Percentiles rank a stretch among this genome's conserved stretches.
These are phyloP conservation scores for Aldabrachelys gigantea DNA, from an alignment of 2,113 vertebrate species.

Conservation along the genomic window DNA sequence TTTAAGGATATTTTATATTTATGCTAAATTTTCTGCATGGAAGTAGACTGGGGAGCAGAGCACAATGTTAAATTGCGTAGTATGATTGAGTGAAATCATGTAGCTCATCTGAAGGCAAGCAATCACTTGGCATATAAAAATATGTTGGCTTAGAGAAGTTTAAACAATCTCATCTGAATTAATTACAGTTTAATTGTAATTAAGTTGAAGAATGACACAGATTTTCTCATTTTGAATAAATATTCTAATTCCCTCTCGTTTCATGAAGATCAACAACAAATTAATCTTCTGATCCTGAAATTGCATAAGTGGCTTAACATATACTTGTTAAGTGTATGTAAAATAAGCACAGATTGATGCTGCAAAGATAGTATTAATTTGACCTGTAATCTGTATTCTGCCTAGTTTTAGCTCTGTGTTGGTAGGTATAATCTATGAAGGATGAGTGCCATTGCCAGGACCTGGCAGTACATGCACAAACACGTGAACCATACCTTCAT, in stretches of 20 bases:
- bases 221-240: no score
- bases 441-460: fast-evolving
- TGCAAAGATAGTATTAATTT: not conserved
- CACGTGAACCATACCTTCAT: not conserved
- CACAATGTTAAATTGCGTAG: not conserved
- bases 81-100: not conserved
- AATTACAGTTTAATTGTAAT: no score
- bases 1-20: not conserved
- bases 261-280: not conserved
- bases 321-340: not conserved
- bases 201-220: no score
- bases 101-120: not conserved
- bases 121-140: not conserved
- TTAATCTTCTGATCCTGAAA: not conserved
- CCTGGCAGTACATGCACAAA: fast-evolving
- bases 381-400: not conserved
- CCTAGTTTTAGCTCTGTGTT: not conserved
- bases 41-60: not conserved
- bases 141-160: not conserved
- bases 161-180: not conserved
- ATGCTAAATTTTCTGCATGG: not conserved
- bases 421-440: fast-evolving
- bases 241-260: no score
- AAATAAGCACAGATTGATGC: not conserved
- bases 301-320: not conserved